Conservation (phyloP, 1,140 invertebrate genomes). For the Lepeophtheirus salmonis region DNA sequence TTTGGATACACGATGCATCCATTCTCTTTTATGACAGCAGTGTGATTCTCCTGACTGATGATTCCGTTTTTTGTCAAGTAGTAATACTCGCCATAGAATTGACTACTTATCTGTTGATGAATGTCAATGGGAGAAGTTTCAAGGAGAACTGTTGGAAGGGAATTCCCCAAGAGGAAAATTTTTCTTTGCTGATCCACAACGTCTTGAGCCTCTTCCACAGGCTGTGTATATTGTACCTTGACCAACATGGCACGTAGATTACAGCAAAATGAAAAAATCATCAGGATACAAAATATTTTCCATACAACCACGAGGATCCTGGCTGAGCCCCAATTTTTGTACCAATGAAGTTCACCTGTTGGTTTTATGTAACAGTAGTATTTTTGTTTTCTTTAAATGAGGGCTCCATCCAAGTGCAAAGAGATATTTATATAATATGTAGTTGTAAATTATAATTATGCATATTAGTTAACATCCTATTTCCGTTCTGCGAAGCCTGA, state of each 20-base stretch:
- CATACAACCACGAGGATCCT: neutral
- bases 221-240: neutral
- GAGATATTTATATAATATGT: too few species aligned
- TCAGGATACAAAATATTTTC: neutral
- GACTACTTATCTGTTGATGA: neutral
- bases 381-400: too few species aligned
- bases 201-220: neutral
- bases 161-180: neutral
- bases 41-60: neutral
- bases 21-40: neutral
- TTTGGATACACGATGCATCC: neutral
- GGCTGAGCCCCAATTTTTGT: neutral
- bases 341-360: neutral
- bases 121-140: neutral
- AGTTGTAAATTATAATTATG: too few species aligned
- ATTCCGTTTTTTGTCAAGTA: neutral
- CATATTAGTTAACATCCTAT: too few species aligned
- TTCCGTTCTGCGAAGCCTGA: too few species aligned
- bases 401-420: too few species aligned
- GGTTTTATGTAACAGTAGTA: too few species aligned
- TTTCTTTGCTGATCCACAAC: neutral
- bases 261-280: neutral
- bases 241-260: neutral
- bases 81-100: neutral
- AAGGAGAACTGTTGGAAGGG: neutral